Base-by-base conservation (phyloP, 2,797 vertebrate genomes). In the Acanthurus lineatus region DNA sequence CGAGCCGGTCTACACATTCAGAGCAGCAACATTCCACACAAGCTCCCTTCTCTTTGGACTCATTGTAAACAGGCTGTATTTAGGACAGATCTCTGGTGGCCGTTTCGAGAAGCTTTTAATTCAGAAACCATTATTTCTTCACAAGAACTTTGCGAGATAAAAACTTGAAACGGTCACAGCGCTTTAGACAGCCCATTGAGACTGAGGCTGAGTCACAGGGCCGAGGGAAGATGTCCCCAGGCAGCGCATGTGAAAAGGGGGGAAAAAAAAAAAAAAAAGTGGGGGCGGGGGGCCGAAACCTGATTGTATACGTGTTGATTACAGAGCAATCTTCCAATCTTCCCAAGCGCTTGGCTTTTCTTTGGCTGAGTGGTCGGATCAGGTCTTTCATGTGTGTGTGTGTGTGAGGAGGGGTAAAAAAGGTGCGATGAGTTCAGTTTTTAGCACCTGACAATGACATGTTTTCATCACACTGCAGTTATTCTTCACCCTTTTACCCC, bases 321-420 rank as follows among this genome's bases (percentile, higher is more conserved):
- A 92, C 91, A 91, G 86, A 90, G 91, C 92, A 92, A 93, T 94
- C 94, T 93, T 92, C 88, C 90, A 90, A 92, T 95, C 95, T 95
- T 94, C 92, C 93, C 93, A 93, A 94, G 92, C 90, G 61, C 82
- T 87, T 75, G 65, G 86, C 88, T 91, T 94, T 93, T 94, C 91
- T 92, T 84, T 84, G 72, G 54, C 65, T 9, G 79, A 87, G 88
- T 86, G 82, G 83, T 91, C 59, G 59, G 89, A 89, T 94, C 83
- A 66, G 84, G 80, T 83, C 88, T 86, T 93, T 93, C 92, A 88
- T 94, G 83, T 77, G 72, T 77, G 61, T 81, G 52, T 75, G 51
- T 38, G 69, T 63, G 9, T 22, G 56, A 5, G 20, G 4, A 2
- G n/a, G 12, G 20, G 57, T 3, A 17, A 11, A 20, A 25, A 15